Conservation (phyloP, 2,888 invertebrate species). For the Malthinus flaveolus region DNA sequence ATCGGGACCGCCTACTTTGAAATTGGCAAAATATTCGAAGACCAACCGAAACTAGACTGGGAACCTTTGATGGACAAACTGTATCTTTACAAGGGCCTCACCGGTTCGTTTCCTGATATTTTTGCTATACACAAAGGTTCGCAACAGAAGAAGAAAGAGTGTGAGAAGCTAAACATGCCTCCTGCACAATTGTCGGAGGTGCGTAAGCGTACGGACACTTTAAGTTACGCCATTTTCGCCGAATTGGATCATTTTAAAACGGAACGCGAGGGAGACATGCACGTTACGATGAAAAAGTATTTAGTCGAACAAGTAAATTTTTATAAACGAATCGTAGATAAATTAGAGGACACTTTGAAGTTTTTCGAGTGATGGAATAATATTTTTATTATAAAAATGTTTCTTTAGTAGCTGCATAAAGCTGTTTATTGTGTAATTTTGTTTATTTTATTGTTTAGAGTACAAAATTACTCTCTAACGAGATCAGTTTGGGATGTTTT, state of each 20-base stretch:
- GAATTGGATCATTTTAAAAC: slow-evolving; percentile 93
- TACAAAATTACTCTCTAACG: neutral
- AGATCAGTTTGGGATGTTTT: neutral
- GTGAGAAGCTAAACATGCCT: slow-evolving; percentile 82
- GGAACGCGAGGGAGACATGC: slow-evolving; percentile 84
- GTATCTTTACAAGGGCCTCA: slow-evolving; percentile 92
- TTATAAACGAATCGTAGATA: slow-evolving; percentile 82
- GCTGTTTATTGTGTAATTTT: neutral
- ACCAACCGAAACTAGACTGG: slow-evolving; percentile 88
- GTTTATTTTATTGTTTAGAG: neutral
- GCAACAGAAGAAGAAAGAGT: slow-evolving; percentile 86
- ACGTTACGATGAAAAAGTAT: slow-evolving; percentile 82
- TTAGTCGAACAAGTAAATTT: slow-evolving; percentile 88
- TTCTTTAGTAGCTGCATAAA: neutral
- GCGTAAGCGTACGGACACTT: slow-evolving; percentile 82
- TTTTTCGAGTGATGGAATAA: slow-evolving; percentile 21
- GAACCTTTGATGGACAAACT: slow-evolving; percentile 89
- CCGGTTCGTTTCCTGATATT: slow-evolving; percentile 88
- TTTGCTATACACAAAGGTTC: slow-evolving; percentile 87
- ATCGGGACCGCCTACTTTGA: slow-evolving; percentile 89
- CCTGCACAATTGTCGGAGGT: slow-evolving; percentile 80
- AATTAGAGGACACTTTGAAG: slow-evolving; percentile 66
- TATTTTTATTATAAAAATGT: neutral
- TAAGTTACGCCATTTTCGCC: slow-evolving; percentile 91
- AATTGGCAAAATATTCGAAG: slow-evolving; percentile 87